phyloP scores from a whole-genome alignment of 30 jellyfish, hydroid and myxozoan species.

The Cassiopea xamachana region DNA sequence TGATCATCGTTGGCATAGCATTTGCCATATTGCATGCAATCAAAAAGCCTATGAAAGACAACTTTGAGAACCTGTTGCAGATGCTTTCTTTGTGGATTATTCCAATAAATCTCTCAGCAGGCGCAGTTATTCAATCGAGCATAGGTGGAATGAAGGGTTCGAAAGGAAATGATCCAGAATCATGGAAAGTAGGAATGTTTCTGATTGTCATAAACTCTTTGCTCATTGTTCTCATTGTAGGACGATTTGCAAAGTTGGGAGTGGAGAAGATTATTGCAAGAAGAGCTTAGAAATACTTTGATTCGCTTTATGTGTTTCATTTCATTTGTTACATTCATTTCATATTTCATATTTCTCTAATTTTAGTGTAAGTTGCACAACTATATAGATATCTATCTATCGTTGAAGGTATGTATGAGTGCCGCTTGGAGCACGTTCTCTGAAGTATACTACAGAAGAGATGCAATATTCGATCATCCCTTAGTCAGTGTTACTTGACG shows the following conservation, averaged over 20 bases:
- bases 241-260: conserved; percentile 1
- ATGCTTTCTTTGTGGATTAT: conserved; percentile 32
- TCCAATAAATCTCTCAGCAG: conserved; percentile 44
- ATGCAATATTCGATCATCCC: too few relatives aligned
- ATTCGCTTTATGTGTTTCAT: too few relatives aligned
- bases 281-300: not conserved
- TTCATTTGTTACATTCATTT: too few relatives aligned
- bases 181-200: conserved; percentile 21
- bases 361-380: too few relatives aligned
- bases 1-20: conserved; percentile 14
- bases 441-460: too few relatives aligned
- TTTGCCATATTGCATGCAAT: conserved; percentile 51
- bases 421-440: too few relatives aligned
- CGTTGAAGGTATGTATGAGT: too few relatives aligned
- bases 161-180: conserved; percentile 4
- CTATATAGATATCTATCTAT: too few relatives aligned
- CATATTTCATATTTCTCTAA: too few relatives aligned
- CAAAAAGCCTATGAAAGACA: conserved; percentile 38
- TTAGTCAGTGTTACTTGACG: too few relatives aligned
- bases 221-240: not conserved
- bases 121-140: conserved; percentile 34
- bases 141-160: not conserved
- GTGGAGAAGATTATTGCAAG: not conserved
- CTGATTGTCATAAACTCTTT: conserved; percentile 22
- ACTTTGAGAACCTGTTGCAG: conserved; percentile 51